Conservation (phyloP, 2,888 invertebrate species). For the Coronaproctus castanopsis region DNA sequence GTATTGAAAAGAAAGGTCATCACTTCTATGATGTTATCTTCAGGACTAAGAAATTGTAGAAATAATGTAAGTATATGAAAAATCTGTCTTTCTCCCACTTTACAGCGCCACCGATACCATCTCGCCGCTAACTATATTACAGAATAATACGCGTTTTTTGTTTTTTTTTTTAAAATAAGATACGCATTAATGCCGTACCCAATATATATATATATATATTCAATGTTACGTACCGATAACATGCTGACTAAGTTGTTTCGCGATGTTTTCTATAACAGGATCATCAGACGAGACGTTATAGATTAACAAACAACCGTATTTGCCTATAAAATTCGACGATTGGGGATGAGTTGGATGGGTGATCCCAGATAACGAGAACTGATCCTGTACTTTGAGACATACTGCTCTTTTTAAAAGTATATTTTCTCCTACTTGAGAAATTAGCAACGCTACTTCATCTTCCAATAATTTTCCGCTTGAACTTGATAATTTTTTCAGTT, state of each 20-base stretch:
- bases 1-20: too few relatives aligned
- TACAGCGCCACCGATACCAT: too few relatives aligned
- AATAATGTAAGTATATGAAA: too few relatives aligned
- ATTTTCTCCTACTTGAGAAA: slow-evolving; percentile 82
- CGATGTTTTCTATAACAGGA: slow-evolving; percentile 30
- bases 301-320: slow-evolving; percentile 66
- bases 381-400: slow-evolving; percentile 38
- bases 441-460: slow-evolving; percentile 63
- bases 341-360: slow-evolving; percentile 42
- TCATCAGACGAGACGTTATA: slow-evolving; percentile 31
- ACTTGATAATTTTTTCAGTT: slow-evolving; percentile 39
- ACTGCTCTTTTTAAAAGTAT: slow-evolving; percentile 57
- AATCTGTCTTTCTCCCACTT: too few relatives aligned
- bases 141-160: too few relatives aligned
- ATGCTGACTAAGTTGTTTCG: slow-evolving; percentile 71
- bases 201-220: background rate
- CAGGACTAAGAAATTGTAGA: too few relatives aligned
- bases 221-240: slow-evolving; percentile 43
- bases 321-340: slow-evolving; percentile 33
- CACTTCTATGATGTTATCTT: too few relatives aligned
- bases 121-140: too few relatives aligned
- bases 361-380: slow-evolving; percentile 38
- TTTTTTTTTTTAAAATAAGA: too few relatives aligned
- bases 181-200: too few relatives aligned
- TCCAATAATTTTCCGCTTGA: slow-evolving; percentile 48